Base-by-base conservation (phyloP, 2,797 vertebrate species). In the Etheostoma nigrum region DNA sequence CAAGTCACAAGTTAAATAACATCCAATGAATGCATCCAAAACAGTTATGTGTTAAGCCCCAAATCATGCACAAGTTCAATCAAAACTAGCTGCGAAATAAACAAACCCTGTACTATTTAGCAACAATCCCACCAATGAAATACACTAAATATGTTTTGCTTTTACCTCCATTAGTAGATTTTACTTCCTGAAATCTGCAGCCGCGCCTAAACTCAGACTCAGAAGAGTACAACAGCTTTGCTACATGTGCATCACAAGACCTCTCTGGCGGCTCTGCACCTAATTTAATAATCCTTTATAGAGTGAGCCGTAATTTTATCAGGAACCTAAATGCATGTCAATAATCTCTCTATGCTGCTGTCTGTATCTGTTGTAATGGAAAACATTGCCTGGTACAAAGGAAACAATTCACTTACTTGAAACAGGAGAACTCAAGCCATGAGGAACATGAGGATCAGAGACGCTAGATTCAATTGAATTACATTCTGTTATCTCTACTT, bases 151-250 rank as follows among this genome's bases (percentile, higher is more conserved):
- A 76, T 42, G 40, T 67, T 81, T 48, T 6, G 51, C 58, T 86
- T 93, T 93, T 91, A 92, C 88, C 89, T 93, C 89, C 89, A 92
- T 92, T 86, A 90, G 85, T 78, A 86, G 86, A 69, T 59, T 62
- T 79, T 23, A 91, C 92, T 93, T 93, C 93, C 93, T 94, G 88
- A 94, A 92, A 92, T 81, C 72, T 88, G 86, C 79, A 92, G 92
- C 92, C 85, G 85, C 88, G 73, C 87, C 91, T 93, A 49, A 86
- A 57, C 88, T 80, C 76, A 52, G 82, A 77, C 76, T 83, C 55
- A 40, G 10, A 77, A 33, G 65, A 57, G 5, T 36, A 12, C 30
- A 53, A 60, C 60, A 52, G 70, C 74, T 78, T 45, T 74, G 85
- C 81, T 86, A 75, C 81, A 85, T 88, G 86, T 79, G 88, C 86